phyloP scores from a whole-genome alignment of 2,888 invertebrate species.

The Neria commutata region DNA sequence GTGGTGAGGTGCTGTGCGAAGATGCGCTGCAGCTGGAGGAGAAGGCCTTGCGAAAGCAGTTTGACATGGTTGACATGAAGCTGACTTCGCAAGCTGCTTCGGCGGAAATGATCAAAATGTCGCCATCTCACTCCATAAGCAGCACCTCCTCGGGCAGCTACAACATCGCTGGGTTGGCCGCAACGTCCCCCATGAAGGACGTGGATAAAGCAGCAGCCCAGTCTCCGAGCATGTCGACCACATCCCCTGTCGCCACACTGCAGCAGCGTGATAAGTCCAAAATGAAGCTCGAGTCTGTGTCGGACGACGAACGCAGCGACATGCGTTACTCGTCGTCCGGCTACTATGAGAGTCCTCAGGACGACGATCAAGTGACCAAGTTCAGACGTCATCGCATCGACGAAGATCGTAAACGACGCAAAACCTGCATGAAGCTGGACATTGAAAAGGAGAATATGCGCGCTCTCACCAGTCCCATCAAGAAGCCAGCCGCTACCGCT shows the following conservation, averaged over 20 bases:
- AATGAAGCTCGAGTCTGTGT: slow-evolving; percentile 66
- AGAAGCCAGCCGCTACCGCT: slow-evolving; percentile 35
- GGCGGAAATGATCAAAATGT: slow-evolving; percentile 42
- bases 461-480: slow-evolving; percentile 63
- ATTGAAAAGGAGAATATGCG: slow-evolving; percentile 69
- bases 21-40: slow-evolving; percentile 66
- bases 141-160: slow-evolving; percentile 68
- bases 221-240: not conserved
- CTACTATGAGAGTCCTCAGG: slow-evolving; percentile 76
- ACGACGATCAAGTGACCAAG: slow-evolving; percentile 63
- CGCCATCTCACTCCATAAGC: slow-evolving; percentile 66
- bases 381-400: slow-evolving; percentile 66
- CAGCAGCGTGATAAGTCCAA: slow-evolving; percentile 29
- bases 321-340: slow-evolving; percentile 75
- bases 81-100: slow-evolving; percentile 40
- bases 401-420: slow-evolving; percentile 74
- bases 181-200: not conserved
- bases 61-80: slow-evolving; percentile 11
- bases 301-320: slow-evolving; percentile 73
- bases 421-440: slow-evolving; percentile 79
- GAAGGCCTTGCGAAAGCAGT: slow-evolving; percentile 15
- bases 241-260: not conserved
- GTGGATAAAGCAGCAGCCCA: not conserved
- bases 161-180: slow-evolving; percentile 61
- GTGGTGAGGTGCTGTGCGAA: slow-evolving; percentile 71